phyloP scores from a whole-genome alignment of 30 jellyfish, hydroid and myxozoan genomes.

The Turritopsis dohrnii region DNA sequence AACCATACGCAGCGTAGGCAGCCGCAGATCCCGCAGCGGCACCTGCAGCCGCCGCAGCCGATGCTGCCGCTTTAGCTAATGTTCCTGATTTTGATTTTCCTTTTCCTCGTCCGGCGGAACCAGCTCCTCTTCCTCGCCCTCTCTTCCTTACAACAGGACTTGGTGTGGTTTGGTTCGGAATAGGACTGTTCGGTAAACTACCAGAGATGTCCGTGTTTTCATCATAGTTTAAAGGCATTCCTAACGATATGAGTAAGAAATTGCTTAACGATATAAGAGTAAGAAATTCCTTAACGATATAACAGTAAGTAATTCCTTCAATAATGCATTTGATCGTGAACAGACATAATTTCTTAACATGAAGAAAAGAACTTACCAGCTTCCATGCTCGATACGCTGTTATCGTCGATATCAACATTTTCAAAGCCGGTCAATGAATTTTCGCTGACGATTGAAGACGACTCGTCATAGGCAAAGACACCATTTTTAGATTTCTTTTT shows the following conservation, averaged over 20 bases:
- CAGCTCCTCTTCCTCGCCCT: conserved; percentile 78
- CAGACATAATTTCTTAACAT: no score
- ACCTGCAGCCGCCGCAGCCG: conserved; percentile 99
- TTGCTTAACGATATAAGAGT: no score
- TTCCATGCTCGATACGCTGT: conserved; percentile 31
- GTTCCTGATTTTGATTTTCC: conserved; percentile 79
- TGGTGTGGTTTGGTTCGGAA: neutral
- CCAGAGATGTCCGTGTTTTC: conserved; percentile 35
- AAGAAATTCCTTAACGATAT: no score
- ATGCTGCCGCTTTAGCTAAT: conserved; percentile 75
- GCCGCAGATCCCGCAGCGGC: conserved; percentile 99
- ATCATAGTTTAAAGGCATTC: neutral
- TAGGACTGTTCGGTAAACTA: conserved; percentile 22
- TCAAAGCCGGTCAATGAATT: conserved; percentile 12
- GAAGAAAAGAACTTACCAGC: neutral
- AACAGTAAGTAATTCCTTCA: no score
- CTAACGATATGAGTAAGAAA: neutral
- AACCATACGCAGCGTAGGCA: conserved; percentile 96
- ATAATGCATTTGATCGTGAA: neutral
- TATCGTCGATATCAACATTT: conserved; percentile 17
- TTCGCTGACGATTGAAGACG: conserved; percentile 3
- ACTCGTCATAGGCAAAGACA: neutral
- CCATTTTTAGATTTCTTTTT: neutral
- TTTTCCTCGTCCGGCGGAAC: conserved; percentile 66
- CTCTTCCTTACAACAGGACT: conserved; percentile 31